These are phyloP conservation scores for Catamblyrhynchus diadema DNA, from an alignment of 2,797 vertebrate species.

Conservation along the genomic window DNA sequence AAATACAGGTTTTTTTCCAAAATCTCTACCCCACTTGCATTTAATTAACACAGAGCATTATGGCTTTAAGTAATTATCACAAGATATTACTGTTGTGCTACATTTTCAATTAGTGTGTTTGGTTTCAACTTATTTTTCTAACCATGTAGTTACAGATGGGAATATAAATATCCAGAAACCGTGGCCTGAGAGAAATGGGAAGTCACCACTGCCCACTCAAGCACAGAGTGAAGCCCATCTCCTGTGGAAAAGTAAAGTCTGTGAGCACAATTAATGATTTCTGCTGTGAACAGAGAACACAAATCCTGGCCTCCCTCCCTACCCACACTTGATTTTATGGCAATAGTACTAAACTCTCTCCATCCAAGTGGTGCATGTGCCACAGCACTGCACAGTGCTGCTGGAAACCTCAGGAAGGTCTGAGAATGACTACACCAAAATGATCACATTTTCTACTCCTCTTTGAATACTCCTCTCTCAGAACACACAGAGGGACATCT, in stretches of 20 bases:
- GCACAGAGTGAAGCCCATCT: background rate
- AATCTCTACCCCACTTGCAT: background rate
- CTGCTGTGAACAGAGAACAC: background rate
- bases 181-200: background rate
- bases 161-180: background rate
- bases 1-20: background rate
- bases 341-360: background rate
- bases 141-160: background rate
- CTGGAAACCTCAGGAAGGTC: background rate
- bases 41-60: background rate
- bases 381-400: background rate
- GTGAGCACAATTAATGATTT: background rate
- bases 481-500: background rate
- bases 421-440: background rate
- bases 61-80: background rate
- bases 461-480: fast-evolving
- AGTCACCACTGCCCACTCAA: background rate
- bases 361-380: fast-evolving
- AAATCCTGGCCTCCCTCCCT: background rate
- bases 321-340: fast-evolving
- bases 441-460: background rate
- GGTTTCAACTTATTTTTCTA: background rate
- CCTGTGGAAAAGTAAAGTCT: background rate
- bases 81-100: background rate
- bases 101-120: background rate